Percentiles rank a stretch among this genome's conserved stretches.
These are phyloP conservation scores for Maconellicoccus hirsutus DNA, from an alignment of 1,140 invertebrate species.

Conservation along the genomic window DNA sequence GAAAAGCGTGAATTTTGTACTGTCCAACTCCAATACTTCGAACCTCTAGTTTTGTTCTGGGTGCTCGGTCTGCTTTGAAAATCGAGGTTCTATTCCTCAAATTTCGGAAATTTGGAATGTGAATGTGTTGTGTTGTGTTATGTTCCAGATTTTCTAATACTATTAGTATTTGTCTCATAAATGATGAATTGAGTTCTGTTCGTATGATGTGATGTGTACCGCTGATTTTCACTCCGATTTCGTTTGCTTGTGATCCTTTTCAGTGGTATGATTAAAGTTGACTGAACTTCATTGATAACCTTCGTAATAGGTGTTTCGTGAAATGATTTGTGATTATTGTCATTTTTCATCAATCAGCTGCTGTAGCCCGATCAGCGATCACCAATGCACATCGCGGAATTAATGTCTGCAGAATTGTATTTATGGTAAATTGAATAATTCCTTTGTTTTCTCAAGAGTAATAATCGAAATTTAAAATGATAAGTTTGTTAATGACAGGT, in stretches of 20 bases:
- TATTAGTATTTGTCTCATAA: no score
- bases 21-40: neutral
- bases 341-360: neutral
- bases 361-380: neutral
- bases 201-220: neutral
- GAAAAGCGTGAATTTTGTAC: neutral
- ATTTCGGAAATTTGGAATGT: conserved; percentile 10
- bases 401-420: neutral
- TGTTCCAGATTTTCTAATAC: no score
- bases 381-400: neutral
- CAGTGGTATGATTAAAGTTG: neutral
- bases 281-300: neutral
- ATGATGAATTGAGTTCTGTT: neutral
- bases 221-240: neutral
- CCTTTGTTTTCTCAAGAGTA: neutral
- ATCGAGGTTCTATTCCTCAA: neutral
- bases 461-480: no score
- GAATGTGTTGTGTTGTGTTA: no score
- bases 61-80: neutral
- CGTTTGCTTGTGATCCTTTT: neutral
- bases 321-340: neutral
- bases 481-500: no score
- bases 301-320: neutral
- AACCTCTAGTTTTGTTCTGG: conserved; percentile 11
- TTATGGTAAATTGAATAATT: neutral